Base-by-base conservation (phyloP, 2,797 vertebrate genomes). In the Emys orbicularis region DNA sequence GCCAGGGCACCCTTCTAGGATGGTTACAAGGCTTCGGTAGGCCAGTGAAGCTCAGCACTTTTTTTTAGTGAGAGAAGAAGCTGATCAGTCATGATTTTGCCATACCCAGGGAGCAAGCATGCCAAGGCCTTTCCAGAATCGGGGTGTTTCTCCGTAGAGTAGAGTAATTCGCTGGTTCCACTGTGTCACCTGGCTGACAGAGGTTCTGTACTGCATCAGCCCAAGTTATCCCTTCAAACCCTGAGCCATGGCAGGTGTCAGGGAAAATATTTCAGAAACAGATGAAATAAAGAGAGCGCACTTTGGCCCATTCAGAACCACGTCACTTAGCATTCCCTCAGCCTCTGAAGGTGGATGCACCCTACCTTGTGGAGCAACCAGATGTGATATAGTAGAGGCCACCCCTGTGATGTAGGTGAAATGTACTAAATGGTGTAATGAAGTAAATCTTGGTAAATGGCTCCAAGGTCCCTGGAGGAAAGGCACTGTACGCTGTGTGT, bases 401-500 rank as follows among this genome's bases (percentile, higher is more conserved):
- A 44, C 9, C 72, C 23, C 34, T 16, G 61, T 68, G 61, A 68
- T 19, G 8, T 68, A 68, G 61, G 34, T 19, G 10, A 59, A 37
- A 4, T 86, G 41, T 53, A 83, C 79, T 90, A 61, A 91, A 86
- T 72, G 0, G 2, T 79, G 3, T 52, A 44, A 19, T 19, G 37
- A 12, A 76, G 41, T 44, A 47, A 25, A 12, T 47, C 12, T 44
- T 12, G 1, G 0, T 57, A 34, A 72, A 7, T 8, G 15, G 76
- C 79, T 79, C 9, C 21, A 85, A 47, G 5, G n/a, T 82, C 37
- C 77, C 61, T 80, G 81, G 50, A 7, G 85, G n/a, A 44, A 80
- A 74, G 19, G 54, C 88, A 1, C 59, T 37, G 0, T 80, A 1
- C 15, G 2, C 29, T 79, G 82, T 37, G 23, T 85, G 16, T 0